A percentile compares a stretch with the other conserved stretches of the same genome.
Evolutionary conservation across 2,888 invertebrate species (phyloP).

Genomic region (Drosophila sordidula): DNA sequence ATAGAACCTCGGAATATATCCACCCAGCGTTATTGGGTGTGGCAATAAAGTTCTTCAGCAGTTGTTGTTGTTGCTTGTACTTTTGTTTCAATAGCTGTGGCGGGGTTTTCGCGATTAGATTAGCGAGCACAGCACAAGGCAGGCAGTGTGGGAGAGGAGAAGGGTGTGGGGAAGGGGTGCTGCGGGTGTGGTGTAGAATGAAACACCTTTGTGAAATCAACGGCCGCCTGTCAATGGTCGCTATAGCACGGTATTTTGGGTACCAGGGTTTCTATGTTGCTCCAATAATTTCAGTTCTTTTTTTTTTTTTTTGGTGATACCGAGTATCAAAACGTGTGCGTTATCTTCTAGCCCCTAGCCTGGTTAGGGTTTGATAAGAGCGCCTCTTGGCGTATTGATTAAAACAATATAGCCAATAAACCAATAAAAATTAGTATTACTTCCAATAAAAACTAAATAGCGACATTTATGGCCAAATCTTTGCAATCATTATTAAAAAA

Average conservation of each 20-base stretch:
- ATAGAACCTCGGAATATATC: constrained; percentile 12
- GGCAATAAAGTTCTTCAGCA: constrained; percentile 74
- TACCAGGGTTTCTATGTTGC: constrained; percentile 37
- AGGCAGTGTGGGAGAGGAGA: background rate
- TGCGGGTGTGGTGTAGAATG: constrained; percentile 12
- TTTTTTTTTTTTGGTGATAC: constrained; percentile 35
- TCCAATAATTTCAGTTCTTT: constrained; percentile 46
- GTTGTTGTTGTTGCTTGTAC: constrained; percentile 55
- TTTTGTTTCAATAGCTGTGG: constrained; percentile 69
- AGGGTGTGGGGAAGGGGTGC: background rate
- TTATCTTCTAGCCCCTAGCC: constrained; percentile 55
- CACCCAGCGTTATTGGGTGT: constrained; percentile 59
- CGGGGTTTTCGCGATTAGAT: constrained; percentile 74
- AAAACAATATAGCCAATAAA: constrained; percentile 80
- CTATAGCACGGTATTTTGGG: constrained; percentile 7
- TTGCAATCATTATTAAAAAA: constrained; percentile 75
- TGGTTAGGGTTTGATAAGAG: constrained; percentile 52
- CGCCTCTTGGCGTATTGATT: constrained; percentile 66
- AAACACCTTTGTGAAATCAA: constrained; percentile 55
- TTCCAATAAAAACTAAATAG: constrained; percentile 83
- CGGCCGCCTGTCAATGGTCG: constrained; percentile 41
- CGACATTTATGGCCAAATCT: constrained; percentile 83
- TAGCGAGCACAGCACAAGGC: constrained; percentile 33
- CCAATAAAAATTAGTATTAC: constrained; percentile 83
- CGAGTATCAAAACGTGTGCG: constrained; percentile 45